A percentile compares a stretch with the other conserved stretches of the same genome.
Conservation (phyloP, 2,797 vertebrate species). For the Galago senegalensis region DNA sequence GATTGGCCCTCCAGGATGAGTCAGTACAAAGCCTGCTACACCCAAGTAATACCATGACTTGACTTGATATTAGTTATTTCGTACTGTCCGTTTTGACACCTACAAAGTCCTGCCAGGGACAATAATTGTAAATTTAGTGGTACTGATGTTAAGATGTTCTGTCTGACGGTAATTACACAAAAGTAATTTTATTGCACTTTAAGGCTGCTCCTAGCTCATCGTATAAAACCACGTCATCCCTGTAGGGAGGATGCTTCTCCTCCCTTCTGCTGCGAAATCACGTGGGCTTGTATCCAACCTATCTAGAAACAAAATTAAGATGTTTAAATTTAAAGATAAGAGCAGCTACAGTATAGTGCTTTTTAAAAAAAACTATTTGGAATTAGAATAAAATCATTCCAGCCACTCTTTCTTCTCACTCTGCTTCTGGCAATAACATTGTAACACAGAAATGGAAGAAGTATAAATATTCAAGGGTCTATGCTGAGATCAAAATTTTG, state of each 20-base stretch:
- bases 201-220: conserved; percentile 38
- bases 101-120: conserved; percentile 60
- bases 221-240: conserved; percentile 61
- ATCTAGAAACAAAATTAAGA: conserved; percentile 30
- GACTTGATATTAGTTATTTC: conserved; percentile 30
- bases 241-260: conserved; percentile 15
- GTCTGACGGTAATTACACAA: conserved; percentile 69
- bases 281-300: not conserved
- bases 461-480: conserved; percentile 47
- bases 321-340: conserved; percentile 63
- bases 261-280: not conserved
- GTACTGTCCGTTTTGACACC: conserved; percentile 48
- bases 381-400: conserved; percentile 50
- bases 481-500: conserved; percentile 37
- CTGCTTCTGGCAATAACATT: conserved; percentile 47
- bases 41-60: not conserved
- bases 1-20: not conserved
- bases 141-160: conserved; percentile 69
- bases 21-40: not conserved
- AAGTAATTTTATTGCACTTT: conserved; percentile 55
- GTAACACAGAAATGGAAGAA: conserved; percentile 6
- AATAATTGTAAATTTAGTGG: conserved; percentile 61
- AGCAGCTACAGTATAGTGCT: not conserved
- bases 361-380: not conserved
- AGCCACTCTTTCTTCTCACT: not conserved